Percentiles rank a stretch among this genome's conserved stretches.
Conservation (phyloP, 2,888 invertebrate genomes). For the Acronicta aceris region DNA sequence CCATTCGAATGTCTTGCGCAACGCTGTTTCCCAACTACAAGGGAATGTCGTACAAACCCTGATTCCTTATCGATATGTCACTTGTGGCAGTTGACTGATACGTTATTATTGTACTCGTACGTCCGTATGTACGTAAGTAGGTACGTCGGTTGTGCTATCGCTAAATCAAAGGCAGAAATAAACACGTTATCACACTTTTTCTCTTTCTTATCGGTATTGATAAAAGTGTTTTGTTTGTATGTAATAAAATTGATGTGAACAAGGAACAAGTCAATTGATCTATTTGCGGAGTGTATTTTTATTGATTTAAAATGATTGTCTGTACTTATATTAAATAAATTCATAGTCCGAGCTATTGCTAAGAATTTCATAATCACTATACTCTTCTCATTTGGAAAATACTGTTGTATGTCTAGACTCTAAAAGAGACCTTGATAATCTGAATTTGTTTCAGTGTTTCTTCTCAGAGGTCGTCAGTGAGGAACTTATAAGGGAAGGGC, state of each 20-base stretch:
- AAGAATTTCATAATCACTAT: no score
- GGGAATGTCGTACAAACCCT: slow-evolving; percentile 22
- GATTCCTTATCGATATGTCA: slow-evolving; percentile 37
- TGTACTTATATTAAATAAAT: no score
- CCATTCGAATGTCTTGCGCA: slow-evolving; percentile 12
- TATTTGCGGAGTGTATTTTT: no score
- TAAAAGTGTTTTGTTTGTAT: slow-evolving; percentile 33
- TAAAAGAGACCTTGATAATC: no score
- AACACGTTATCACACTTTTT: slow-evolving; percentile 50
- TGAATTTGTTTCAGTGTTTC: no score
- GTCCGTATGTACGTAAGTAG: no score
- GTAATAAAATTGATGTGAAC: slow-evolving; percentile 7
- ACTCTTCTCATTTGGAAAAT: no score
- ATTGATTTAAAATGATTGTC: no score
- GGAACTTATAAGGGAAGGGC: no score
- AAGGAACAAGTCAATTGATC: background rate
- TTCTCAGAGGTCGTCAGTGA: no score
- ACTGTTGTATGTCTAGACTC: no score
- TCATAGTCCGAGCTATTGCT: background rate
- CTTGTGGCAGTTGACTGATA: slow-evolving; percentile 37
- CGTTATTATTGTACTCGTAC: slow-evolving; percentile 47
- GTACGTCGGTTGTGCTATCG: slow-evolving; percentile 50
- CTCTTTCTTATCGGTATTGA: slow-evolving; percentile 37
- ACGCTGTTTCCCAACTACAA: slow-evolving; percentile 16
- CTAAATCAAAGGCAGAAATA: slow-evolving; percentile 65